These are phyloP conservation scores for Hippotragus niger DNA, from an alignment of 2,113 vertebrate species.

Conservation along the genomic window DNA sequence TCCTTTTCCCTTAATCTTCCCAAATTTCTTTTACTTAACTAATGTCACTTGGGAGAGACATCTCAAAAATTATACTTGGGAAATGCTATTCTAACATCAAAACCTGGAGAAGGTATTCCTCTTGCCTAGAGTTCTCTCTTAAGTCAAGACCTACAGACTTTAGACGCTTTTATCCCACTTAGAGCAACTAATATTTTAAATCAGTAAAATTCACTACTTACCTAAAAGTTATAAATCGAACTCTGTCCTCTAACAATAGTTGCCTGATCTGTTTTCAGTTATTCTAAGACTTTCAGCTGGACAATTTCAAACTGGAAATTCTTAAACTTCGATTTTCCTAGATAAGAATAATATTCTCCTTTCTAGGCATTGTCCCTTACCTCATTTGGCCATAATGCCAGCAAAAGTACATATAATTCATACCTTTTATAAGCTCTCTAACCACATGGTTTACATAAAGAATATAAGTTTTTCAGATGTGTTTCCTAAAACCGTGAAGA, in stretches of 20 bases:
- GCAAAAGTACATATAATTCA: slow-evolving; percentile 20
- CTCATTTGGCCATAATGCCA: not conserved
- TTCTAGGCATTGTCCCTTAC: not conserved
- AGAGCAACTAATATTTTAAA: not conserved
- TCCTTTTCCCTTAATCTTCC: not conserved
- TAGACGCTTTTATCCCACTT: not conserved
- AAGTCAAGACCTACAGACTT: not conserved
- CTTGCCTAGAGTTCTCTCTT: not conserved
- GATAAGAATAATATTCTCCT: not conserved
- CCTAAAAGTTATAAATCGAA: not conserved
- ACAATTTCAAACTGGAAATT: not conserved
- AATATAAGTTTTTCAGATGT: not conserved
- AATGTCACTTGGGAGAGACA: not conserved
- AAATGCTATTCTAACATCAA: not conserved
- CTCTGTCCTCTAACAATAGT: not conserved
- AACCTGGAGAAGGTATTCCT: not conserved
- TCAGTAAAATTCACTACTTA: not conserved
- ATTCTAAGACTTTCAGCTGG: not conserved
- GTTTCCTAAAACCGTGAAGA: not conserved
- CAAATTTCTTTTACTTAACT: not conserved
- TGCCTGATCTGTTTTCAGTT: not conserved
- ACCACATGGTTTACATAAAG: not conserved
- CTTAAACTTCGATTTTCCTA: not conserved
- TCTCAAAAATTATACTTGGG: not conserved
- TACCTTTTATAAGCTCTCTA: not conserved